Evolutionary conservation across 1,140 invertebrate species (phyloP).

Genomic region (Hypsibius dujardini): DNA sequence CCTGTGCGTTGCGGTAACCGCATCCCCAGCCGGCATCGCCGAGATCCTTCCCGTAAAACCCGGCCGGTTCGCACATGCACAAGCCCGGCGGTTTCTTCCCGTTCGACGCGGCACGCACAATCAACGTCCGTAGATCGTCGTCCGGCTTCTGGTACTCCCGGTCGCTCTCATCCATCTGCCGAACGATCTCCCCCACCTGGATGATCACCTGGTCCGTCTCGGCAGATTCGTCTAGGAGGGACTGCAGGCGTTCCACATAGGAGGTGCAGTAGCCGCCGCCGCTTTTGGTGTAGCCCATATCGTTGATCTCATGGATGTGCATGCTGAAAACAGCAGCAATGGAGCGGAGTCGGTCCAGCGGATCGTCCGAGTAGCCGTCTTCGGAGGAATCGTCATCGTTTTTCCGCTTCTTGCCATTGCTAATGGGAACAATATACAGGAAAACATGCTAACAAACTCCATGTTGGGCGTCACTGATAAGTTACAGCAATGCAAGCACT

Average conservation of each 20-base stretch:
- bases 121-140: neutral
- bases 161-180: neutral
- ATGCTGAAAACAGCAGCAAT: neutral
- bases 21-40: conserved; percentile 14
- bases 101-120: neutral
- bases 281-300: too few relatives aligned
- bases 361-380: too few relatives aligned
- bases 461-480: too few relatives aligned
- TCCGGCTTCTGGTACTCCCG: neutral
- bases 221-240: neutral
- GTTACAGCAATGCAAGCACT: too few relatives aligned
- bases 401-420: too few relatives aligned
- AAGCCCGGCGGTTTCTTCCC: neutral
- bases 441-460: too few relatives aligned
- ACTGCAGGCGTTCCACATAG: neutral
- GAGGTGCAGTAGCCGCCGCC: neutral
- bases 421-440: too few relatives aligned
- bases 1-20: conserved; percentile 13
- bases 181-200: neutral
- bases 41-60: conserved; percentile 12
- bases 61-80: neutral
- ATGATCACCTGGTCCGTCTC: neutral
- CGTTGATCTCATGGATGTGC: neutral
- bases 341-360: neutral
- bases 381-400: too few relatives aligned